Evolutionary conservation across 2,797 vertebrate genomes (phyloP).

Genomic region (Myiotriccus ornatus): DNA sequence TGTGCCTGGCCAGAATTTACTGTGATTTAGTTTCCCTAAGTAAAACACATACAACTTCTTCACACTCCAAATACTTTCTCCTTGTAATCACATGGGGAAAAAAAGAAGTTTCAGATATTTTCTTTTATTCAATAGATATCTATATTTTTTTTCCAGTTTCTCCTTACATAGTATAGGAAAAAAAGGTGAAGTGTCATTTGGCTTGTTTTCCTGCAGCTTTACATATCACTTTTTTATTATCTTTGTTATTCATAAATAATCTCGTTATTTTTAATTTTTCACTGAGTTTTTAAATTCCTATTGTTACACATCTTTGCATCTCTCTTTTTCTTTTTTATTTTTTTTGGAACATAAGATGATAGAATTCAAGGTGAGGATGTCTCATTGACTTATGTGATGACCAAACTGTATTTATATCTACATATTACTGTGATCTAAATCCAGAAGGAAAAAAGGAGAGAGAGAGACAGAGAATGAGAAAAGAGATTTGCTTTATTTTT

Average conservation of each 20-base stretch:
- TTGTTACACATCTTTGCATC: background rate
- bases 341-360: background rate
- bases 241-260: background rate
- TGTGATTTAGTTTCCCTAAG: background rate
- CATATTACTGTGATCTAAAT: background rate
- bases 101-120: background rate
- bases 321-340: background rate
- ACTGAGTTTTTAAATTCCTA: background rate
- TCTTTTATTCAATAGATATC: background rate
- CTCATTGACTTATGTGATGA: background rate
- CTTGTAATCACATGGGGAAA: background rate
- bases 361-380: background rate
- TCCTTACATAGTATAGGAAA: background rate
- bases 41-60: background rate
- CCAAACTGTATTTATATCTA: background rate
- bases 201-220: background rate
- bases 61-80: background rate
- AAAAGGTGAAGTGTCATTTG: fast-evolving
- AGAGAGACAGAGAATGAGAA: background rate
- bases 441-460: fast-evolving
- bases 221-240: background rate
- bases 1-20: background rate
- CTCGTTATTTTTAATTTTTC: background rate
- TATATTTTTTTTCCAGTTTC: background rate
- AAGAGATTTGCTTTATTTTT: background rate